Evolutionary conservation across 2,113 vertebrate species (phyloP).

Genomic region (Phyllostomus discolor): DNA sequence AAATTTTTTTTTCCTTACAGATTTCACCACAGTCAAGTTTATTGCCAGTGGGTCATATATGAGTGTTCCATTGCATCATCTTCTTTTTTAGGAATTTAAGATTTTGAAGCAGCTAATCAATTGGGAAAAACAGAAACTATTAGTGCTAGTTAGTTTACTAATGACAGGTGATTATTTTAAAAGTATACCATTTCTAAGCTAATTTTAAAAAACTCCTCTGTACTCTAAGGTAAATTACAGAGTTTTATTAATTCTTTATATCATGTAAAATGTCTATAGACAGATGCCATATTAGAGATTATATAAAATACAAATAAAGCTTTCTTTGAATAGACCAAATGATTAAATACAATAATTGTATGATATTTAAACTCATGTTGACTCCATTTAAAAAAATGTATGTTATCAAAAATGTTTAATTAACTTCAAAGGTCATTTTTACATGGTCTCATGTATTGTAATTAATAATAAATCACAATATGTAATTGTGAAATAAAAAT

Average conservation of each 20-base stretch:
- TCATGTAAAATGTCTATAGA: neutral
- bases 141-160: conserved; percentile 15
- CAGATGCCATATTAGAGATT: neutral
- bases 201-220: neutral
- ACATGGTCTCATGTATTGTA: conserved; percentile 71
- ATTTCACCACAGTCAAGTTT: conserved; percentile 64
- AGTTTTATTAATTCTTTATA: conserved; percentile 17
- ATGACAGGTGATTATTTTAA: conserved; percentile 5
- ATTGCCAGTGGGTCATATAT: conserved; percentile 53
- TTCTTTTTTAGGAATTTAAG: conserved; percentile 65
- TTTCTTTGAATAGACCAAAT: conserved; percentile 46
- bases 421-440: conserved; percentile 73
- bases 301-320: conserved; percentile 55
- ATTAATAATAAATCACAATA: conserved; percentile 72
- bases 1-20: conserved; percentile 60
- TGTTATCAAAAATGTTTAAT: conserved; percentile 68
- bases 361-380: conserved; percentile 60
- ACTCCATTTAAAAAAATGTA: conserved; percentile 69
- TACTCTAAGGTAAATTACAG: neutral
- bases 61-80: conserved; percentile 26
- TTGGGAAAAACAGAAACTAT: conserved; percentile 35
- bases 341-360: conserved; percentile 48
- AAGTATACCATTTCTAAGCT: conserved; percentile 15
- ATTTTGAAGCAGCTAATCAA: conserved; percentile 54
- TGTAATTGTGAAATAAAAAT: conserved; percentile 71